phyloP scores from a whole-genome alignment of 2,888 invertebrate species.

The Pristionchus entomophagus region DNA sequence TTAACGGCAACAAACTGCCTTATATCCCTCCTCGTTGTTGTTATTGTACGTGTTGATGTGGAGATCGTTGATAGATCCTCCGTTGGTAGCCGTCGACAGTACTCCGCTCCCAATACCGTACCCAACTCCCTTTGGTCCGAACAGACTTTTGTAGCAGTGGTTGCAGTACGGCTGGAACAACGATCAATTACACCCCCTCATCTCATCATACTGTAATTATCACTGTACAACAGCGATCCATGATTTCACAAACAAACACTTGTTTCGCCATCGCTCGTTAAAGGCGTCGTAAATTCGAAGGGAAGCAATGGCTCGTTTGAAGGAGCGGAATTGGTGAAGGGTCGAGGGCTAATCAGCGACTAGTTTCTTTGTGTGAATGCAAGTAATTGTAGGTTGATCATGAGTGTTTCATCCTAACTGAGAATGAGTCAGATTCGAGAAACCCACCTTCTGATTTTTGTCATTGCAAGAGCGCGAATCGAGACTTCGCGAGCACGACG shows the following conservation, averaged over 20 bases:
- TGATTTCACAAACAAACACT: no score
- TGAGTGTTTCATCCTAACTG: neutral
- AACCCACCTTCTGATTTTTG: conserved; percentile 37
- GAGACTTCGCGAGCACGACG: conserved; percentile 33
- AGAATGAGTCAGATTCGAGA: neutral
- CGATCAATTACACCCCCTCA: neutral
- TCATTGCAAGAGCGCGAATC: conserved; percentile 47
- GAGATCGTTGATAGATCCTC: neutral
- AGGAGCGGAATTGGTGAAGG: neutral
- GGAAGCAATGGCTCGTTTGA: neutral
- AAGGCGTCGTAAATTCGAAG: neutral
- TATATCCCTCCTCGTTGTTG: conserved; percentile 38
- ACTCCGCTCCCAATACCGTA: conserved; percentile 78
- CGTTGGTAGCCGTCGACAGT: conserved; percentile 77
- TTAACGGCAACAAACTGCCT: neutral
- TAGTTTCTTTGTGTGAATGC: conserved; percentile 9
- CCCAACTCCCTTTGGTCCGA: conserved; percentile 78
- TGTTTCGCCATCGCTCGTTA: conserved; percentile 50
- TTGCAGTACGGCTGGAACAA: conserved; percentile 76
- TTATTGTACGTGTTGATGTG: conserved; percentile 46
- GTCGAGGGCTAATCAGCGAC: conserved; percentile 29
- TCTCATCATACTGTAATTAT: no score
- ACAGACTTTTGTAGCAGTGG: conserved; percentile 77
- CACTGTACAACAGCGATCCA: no score
- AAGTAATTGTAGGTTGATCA: neutral